These are phyloP conservation scores for Gasteruption jaculator DNA, from an alignment of 2,888 invertebrate genomes.

Conservation along the genomic window DNA sequence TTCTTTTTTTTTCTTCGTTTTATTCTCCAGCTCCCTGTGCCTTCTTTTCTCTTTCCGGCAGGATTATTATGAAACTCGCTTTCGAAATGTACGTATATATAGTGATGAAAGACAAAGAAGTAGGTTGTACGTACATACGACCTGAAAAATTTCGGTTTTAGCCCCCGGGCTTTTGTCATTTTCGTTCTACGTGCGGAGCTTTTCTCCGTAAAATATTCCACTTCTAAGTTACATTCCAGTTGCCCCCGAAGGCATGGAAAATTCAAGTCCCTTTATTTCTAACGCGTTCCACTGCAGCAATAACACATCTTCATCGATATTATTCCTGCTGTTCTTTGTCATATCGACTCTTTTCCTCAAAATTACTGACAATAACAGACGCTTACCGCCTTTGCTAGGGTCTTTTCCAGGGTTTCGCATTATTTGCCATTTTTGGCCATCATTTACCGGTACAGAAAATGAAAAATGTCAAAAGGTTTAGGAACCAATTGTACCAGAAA, in stretches of 20 bases:
- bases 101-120: not conserved
- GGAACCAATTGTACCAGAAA: no score
- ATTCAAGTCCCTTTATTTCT: constrained; percentile 22
- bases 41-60: constrained; percentile 21
- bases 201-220: constrained; percentile 24
- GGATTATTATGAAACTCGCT: constrained; percentile 37
- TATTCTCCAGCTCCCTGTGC: constrained; percentile 6
- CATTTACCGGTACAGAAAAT: no score
- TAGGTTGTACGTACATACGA: not conserved
- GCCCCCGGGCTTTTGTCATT: constrained; percentile 41
- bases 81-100: constrained; percentile 26
- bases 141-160: constrained; percentile 32
- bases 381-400: no score
- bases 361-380: no score
- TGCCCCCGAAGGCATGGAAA: not conserved
- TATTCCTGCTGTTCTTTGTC: no score
- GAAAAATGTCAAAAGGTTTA: no score
- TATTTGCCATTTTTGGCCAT: no score
- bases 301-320: no score
- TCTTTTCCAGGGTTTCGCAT: no score
- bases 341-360: no score
- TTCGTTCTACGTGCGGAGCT: constrained; percentile 33
- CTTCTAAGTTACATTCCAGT: not conserved
- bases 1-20: constrained; percentile 24
- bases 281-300: constrained; percentile 22